These are phyloP conservation scores for Adela reaumurella DNA, from an alignment of 2,888 invertebrate genomes.

Conservation along the genomic window DNA sequence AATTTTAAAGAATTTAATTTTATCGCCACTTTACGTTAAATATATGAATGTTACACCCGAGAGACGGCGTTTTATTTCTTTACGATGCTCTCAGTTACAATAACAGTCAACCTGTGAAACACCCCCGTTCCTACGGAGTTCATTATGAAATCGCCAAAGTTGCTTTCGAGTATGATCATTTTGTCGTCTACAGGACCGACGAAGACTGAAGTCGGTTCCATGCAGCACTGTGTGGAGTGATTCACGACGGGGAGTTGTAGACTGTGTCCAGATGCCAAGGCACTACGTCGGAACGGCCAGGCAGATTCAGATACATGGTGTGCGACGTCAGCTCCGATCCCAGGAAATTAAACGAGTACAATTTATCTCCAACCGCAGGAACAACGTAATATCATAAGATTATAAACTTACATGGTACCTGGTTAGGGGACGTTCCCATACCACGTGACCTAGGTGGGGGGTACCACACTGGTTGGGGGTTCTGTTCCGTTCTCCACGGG, in stretches of 20 bases:
- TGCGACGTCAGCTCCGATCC: conserved; percentile 21
- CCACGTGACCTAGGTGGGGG: too few species aligned
- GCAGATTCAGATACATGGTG: conserved; percentile 46
- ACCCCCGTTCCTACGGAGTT: too few species aligned
- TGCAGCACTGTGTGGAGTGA: too few species aligned
- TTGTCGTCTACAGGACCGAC: conserved; percentile 46
- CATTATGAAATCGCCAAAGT: conserved; percentile 49
- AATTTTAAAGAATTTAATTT: conserved; percentile 53
- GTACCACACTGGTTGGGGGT: too few species aligned
- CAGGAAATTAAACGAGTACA: conserved; percentile 14
- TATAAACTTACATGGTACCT: too few species aligned
- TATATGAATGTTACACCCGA: conserved; percentile 53
- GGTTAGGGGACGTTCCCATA: too few species aligned
- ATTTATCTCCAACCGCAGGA: too few species aligned
- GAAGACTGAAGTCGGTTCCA: conserved; percentile 53
- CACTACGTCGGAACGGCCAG: conserved; percentile 53
- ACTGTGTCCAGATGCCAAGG: conserved; percentile 43
- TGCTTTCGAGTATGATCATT: conserved; percentile 58
- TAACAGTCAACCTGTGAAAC: conserved; percentile 28
- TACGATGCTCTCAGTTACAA: conserved; percentile 7
- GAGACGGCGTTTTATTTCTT: conserved; percentile 19
- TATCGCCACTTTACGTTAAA: conserved; percentile 50
- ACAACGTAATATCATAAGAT: too few species aligned
- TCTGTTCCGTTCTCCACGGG: too few species aligned
- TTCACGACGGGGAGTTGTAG: too few species aligned